Evolutionary conservation across 2,113 vertebrate genomes (phyloP), one percentile per base, ranked within the genome.

Genomic region (Laticauda laticaudata): DNA sequence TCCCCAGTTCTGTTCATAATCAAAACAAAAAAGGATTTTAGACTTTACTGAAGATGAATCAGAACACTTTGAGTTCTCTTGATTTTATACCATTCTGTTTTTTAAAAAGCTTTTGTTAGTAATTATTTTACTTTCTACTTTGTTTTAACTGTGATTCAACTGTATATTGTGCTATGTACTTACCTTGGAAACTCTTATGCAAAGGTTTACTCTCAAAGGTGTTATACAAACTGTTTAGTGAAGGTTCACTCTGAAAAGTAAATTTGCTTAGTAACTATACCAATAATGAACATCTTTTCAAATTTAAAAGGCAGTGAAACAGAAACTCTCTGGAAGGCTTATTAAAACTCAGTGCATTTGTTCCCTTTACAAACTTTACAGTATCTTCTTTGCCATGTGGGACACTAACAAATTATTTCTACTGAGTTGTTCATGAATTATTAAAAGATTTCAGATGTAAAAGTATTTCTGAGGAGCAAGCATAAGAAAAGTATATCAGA

Each of bases 381-480:
- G 39, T 64, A 7, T 26, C 10, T 64, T 93, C 6, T 89, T 87
- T 94, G 11, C 39, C 86, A 75, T 75, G 92, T 90, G 0, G 86
- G 21, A 54, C 23, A 48, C 6, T 45, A 93, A 24, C 87, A 91
- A 92, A 54, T 14, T 14, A 8, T 85, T 20, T 18, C 92, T 93
- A 51, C 93, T 88, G 94, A 88, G 24, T 14, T 39, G 54, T 59
- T 53, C 4, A 21, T 94, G 90, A 94, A 92, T 90, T 91, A 95
- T 90, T 69, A 87, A 51, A 29, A 59, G 4, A 3, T 89, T 57
- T 15, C 91, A 86, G 26, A 21, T 93, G 45, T 51, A 86, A 0
- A 0, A 29, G 39, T 91, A 93, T 94, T 59, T 0, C 21, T 23
- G 11, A n/a, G 34, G 90, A 4, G 5, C 64, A 45, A 26, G 86